phyloP scores from a whole-genome alignment of 2,888 invertebrate genomes.

The Miltochrista miniata region DNA sequence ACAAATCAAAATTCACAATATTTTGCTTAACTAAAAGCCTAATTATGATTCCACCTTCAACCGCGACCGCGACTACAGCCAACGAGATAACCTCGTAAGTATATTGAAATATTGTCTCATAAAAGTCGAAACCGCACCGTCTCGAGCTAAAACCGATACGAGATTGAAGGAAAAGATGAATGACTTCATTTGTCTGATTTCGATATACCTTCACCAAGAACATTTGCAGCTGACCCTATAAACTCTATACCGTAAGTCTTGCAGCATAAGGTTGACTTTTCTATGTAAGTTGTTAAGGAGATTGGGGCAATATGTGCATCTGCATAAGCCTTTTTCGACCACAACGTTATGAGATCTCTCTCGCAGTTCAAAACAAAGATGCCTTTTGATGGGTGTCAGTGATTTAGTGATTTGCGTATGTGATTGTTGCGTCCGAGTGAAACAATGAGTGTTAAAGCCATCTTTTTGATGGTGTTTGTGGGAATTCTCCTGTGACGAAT shows the following conservation, averaged over 20 bases:
- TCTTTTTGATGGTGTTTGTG: slow-evolving; percentile 11
- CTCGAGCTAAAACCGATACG: slow-evolving; percentile 67
- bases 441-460: slow-evolving; percentile 29
- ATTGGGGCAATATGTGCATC: slow-evolving; percentile 42
- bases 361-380: slow-evolving; percentile 76
- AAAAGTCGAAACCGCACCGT: slow-evolving; percentile 68
- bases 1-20: background rate
- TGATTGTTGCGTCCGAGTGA: slow-evolving; percentile 27
- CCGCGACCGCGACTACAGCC: slow-evolving; percentile 36
- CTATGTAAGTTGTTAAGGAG: background rate
- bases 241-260: background rate
- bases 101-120: slow-evolving; percentile 81
- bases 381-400: slow-evolving; percentile 61
- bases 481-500: slow-evolving; percentile 5
- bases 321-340: slow-evolving; percentile 66
- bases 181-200: slow-evolving; percentile 80
- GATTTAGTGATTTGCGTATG: slow-evolving; percentile 69
- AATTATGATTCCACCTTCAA: slow-evolving; percentile 16
- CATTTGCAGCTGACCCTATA: background rate
- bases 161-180: slow-evolving; percentile 72
- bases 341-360: slow-evolving; percentile 73
- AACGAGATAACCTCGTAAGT: slow-evolving; percentile 71
- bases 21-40: slow-evolving; percentile 19
- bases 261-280: slow-evolving; percentile 33
- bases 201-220: slow-evolving; percentile 67